These are phyloP conservation scores for Bradynema listronoti DNA, from an alignment of 1,140 invertebrate species.

Conservation along the genomic window DNA sequence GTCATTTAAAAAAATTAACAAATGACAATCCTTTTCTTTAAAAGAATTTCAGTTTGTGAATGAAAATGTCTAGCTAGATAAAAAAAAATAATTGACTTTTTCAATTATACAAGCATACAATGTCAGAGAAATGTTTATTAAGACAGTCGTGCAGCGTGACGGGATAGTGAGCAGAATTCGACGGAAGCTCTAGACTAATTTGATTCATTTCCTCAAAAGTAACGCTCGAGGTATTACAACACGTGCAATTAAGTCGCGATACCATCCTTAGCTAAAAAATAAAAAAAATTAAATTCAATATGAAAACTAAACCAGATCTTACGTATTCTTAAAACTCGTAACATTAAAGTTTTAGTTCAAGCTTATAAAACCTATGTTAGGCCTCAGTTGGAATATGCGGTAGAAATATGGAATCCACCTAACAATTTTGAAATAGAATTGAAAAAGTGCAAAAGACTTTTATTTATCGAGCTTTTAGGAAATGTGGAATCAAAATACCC, in stretches of 20 bases:
- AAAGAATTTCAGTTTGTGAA: background rate
- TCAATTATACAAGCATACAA: slow-evolving; percentile 8
- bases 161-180: background rate
- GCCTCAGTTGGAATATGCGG: no score
- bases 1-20: background rate
- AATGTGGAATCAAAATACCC: no score
- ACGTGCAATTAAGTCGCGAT: slow-evolving; percentile 5
- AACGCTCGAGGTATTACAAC: slow-evolving; percentile 5
- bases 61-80: slow-evolving; percentile 7
- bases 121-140: slow-evolving; percentile 11
- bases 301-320: no score
- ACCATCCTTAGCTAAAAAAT: slow-evolving; percentile 11
- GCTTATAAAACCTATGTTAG: no score
- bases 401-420: no score
- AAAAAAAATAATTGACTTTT: slow-evolving; percentile 8
- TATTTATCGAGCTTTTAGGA: no score
- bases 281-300: no score
- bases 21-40: background rate
- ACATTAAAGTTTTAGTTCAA: no score
- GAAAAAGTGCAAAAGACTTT: no score
- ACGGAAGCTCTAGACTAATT: slow-evolving; percentile 15
- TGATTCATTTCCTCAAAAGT: slow-evolving; percentile 19
- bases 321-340: no score
- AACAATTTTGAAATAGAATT: no score
- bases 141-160: slow-evolving; percentile 12